phyloP scores from a whole-genome alignment of 2,113 vertebrate genomes.

The Sapayoa aenigma region DNA sequence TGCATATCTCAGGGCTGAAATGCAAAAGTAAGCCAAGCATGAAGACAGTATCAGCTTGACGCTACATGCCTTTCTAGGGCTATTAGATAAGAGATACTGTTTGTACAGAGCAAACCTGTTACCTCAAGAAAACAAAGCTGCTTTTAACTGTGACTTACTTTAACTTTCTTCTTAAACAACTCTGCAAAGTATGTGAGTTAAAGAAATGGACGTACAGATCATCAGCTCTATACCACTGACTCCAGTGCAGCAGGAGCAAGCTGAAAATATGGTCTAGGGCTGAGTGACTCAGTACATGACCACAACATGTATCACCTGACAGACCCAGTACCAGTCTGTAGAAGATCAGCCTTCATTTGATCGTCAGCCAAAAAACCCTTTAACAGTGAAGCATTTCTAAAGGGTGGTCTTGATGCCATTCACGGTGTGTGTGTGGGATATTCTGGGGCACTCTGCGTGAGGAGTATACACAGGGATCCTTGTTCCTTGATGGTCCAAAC shows the following conservation, averaged over 20 bases:
- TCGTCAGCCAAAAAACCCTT: not conserved
- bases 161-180: conserved; percentile 23
- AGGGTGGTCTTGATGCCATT: not conserved
- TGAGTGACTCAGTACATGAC: not conserved
- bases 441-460: not conserved
- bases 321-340: not conserved
- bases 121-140: conserved; percentile 52
- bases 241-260: not conserved
- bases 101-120: conserved; percentile 65
- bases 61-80: conserved; percentile 63
- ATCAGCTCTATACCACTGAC: not conserved
- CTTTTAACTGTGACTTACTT: conserved; percentile 27
- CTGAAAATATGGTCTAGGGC: not conserved
- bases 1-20: conserved; percentile 64
- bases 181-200: not conserved
- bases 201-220: not conserved
- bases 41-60: conserved; percentile 66
- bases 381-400: not conserved
- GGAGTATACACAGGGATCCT: not conserved
- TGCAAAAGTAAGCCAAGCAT: conserved; percentile 60
- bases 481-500: not conserved
- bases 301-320: not conserved
- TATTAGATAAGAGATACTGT: conserved; percentile 67
- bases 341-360: not conserved
- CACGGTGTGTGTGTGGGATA: not conserved